Percentiles rank a stretch among this genome's conserved stretches.
These are phyloP conservation scores for Cantharis flavilabris DNA, from an alignment of 2,888 invertebrate genomes.

Conservation along the genomic window DNA sequence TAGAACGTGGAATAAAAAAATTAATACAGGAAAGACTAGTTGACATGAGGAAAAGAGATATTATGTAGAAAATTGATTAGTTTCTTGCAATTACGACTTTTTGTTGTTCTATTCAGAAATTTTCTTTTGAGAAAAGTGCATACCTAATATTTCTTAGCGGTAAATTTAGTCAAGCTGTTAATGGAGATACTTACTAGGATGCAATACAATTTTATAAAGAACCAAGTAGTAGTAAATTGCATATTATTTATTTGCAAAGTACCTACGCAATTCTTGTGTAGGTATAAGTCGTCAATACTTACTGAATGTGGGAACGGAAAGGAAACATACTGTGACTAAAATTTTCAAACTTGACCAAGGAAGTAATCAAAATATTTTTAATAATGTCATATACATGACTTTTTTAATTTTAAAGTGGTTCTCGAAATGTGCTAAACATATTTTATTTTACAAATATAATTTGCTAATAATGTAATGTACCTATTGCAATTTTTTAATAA, in stretches of 20 bases:
- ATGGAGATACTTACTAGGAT: not conserved
- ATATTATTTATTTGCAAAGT: not conserved
- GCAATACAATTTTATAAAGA: not conserved
- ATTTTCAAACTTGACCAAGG: not conserved
- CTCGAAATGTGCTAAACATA: too few species aligned
- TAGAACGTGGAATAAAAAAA: slow-evolving; percentile 6
- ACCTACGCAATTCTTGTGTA: not conserved
- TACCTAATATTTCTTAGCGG: not conserved
- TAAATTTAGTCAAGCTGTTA: not conserved
- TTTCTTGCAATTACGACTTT: slow-evolving; percentile 2
- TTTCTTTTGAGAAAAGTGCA: not conserved
- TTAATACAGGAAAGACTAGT: slow-evolving; percentile 12
- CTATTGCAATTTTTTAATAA: too few species aligned
- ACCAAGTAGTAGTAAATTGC: not conserved
- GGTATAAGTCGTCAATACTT: not conserved
- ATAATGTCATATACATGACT: too few species aligned
- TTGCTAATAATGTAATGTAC: too few species aligned
- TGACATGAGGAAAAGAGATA: slow-evolving; percentile 11
- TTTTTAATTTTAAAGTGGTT: too few species aligned
- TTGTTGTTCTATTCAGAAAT: not conserved
- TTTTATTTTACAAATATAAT: too few species aligned
- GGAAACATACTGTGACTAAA: not conserved
- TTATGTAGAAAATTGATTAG: slow-evolving; percentile 14
- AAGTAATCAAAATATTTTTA: too few species aligned
- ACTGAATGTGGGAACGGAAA: not conserved